Conservation (phyloP, 1,140 invertebrate species). For the Chelonus insularis region DNA sequence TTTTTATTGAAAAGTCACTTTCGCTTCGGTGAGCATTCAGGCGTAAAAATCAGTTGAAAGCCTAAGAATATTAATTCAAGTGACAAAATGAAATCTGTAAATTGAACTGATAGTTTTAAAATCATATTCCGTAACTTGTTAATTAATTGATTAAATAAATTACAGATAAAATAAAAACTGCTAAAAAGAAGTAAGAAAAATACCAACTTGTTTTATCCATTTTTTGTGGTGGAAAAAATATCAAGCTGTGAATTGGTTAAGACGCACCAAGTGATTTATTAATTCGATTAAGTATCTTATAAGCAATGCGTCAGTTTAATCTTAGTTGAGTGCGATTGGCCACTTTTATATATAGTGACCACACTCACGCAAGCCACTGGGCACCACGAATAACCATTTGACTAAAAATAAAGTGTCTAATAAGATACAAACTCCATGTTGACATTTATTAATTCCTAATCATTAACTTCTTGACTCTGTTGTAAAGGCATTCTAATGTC, state of each 20-base stretch:
- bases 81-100: no score
- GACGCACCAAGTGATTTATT: constrained; percentile 44
- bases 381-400: constrained; percentile 8
- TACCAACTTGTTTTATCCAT: not conserved
- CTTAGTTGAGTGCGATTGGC: constrained; percentile 40
- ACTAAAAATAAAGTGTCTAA: not conserved
- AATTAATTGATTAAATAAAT: constrained; percentile 19
- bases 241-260: constrained; percentile 40
- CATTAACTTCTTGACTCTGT: no score
- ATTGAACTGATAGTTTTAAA: not conserved
- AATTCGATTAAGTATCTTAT: constrained; percentile 52
- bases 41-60: no score
- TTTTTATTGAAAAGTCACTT: no score
- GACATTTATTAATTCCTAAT: not conserved
- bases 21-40: no score
- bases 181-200: constrained; percentile 20
- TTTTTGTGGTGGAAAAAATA: constrained; percentile 40
- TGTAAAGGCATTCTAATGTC: no score
- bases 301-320: constrained; percentile 45
- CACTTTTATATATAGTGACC: constrained; percentile 48
- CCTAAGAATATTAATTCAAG: no score
- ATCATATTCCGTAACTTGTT: not conserved
- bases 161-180: constrained; percentile 11
- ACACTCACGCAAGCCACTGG: constrained; percentile 42
- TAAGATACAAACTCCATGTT: not conserved